A percentile compares a stretch with the other conserved stretches of the same genome.
phyloP scores from a whole-genome alignment of 2,888 invertebrate species.

The Busseola fusca region DNA sequence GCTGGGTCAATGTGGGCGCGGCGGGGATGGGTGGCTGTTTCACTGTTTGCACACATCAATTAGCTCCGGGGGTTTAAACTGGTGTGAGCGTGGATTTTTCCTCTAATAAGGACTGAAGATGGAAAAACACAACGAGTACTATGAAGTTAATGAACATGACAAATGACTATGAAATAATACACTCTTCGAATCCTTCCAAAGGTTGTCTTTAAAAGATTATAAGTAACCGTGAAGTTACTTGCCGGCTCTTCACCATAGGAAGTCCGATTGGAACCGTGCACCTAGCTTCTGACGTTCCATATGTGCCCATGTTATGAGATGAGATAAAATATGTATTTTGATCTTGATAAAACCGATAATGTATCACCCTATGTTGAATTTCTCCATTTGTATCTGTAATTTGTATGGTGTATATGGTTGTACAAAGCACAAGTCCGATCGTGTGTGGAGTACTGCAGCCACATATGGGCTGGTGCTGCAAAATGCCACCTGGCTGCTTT shows the following conservation, averaged over 20 bases:
- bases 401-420: background rate
- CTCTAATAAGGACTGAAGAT: slow-evolving; percentile 25
- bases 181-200: background rate
- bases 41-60: slow-evolving; percentile 53
- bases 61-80: slow-evolving; percentile 39
- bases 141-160: background rate
- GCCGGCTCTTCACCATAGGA: too few relatives aligned
- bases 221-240: too few relatives aligned
- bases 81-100: slow-evolving; percentile 45
- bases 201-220: background rate
- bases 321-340: too few relatives aligned
- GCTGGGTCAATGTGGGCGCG: slow-evolving; percentile 49
- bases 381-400: background rate
- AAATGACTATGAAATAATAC: background rate
- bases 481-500: too few relatives aligned
- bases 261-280: too few relatives aligned
- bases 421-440: too few relatives aligned
- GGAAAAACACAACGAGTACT: slow-evolving; percentile 24
- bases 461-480: too few relatives aligned
- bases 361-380: background rate
- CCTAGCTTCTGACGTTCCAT: too few relatives aligned
- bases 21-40: slow-evolving; percentile 36
- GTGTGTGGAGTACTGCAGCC: too few relatives aligned
- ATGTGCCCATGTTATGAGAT: too few relatives aligned
- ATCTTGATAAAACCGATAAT: background rate